These are phyloP conservation scores for Campylomormyrus tamandua DNA, from an alignment of 2,113 vertebrate species.

Conservation along the genomic window DNA sequence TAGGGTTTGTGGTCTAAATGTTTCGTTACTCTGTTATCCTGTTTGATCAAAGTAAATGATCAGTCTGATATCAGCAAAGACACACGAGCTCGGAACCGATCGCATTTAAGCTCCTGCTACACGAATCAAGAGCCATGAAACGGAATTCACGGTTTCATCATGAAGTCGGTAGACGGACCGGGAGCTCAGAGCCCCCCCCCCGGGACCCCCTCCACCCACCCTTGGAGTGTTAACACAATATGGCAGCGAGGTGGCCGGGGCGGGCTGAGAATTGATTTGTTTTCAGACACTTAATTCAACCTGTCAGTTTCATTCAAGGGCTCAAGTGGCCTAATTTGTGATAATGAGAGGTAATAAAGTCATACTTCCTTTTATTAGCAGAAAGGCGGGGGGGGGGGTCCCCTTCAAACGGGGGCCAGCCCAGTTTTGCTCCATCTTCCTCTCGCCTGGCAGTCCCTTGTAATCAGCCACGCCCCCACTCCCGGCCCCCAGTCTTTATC, in stretches of 20 bases:
- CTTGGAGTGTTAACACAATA: slow-evolving; percentile 62
- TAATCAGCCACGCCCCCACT: slow-evolving; percentile 35
- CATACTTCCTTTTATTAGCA: slow-evolving; percentile 62
- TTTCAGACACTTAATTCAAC: slow-evolving; percentile 73
- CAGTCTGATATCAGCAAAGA: background rate
- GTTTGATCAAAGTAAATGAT: background rate
- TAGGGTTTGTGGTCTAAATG: background rate
- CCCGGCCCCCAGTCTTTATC: slow-evolving; percentile 55
- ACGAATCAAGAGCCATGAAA: background rate
- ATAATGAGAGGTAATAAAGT: slow-evolving; percentile 77
- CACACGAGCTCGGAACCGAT: background rate
- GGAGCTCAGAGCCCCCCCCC: slow-evolving; percentile 33
- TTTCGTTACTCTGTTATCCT: background rate
- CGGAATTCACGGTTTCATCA: background rate
- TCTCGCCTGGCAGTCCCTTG: slow-evolving; percentile 28
- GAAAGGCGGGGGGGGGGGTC: slow-evolving; percentile 37
- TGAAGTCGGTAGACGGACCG: slow-evolving; percentile 44
- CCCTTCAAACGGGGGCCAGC: background rate
- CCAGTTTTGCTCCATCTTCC: slow-evolving; percentile 22
- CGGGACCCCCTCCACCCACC: slow-evolving; percentile 25
- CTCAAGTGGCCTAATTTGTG: slow-evolving; percentile 71
- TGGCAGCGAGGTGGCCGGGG: slow-evolving; percentile 42
- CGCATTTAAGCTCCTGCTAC: background rate
- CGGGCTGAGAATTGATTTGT: slow-evolving; percentile 54
- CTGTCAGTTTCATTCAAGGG: slow-evolving; percentile 67